These are phyloP conservation scores for Rachycentron canadum DNA, from an alignment of 2,797 vertebrate genomes.

Conservation along the genomic window DNA sequence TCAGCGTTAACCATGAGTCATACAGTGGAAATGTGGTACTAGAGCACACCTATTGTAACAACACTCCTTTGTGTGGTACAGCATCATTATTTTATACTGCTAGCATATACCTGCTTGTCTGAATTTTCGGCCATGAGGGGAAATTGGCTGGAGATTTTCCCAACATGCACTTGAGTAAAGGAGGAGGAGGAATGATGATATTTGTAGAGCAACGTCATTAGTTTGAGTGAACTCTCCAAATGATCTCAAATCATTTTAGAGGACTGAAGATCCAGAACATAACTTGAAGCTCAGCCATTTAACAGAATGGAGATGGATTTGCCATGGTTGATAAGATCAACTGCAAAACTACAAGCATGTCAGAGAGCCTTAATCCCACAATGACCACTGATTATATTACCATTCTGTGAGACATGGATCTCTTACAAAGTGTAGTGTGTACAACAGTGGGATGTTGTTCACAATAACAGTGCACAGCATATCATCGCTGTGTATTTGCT, in stretches of 20 bases:
- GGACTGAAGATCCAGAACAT: slow-evolving; percentile 49
- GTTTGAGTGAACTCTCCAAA: slow-evolving; percentile 35
- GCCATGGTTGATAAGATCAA: slow-evolving; percentile 56
- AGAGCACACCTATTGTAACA: slow-evolving; percentile 10
- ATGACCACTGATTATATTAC: slow-evolving; percentile 46
- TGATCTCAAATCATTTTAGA: slow-evolving; percentile 40
- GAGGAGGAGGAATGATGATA: slow-evolving; percentile 25
- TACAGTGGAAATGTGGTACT: background rate
- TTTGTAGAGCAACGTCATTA: slow-evolving; percentile 20
- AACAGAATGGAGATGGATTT: slow-evolving; percentile 60
- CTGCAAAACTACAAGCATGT: slow-evolving; percentile 61
- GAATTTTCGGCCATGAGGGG: background rate
- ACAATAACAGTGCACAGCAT: background rate
- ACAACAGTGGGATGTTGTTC: slow-evolving; percentile 20
- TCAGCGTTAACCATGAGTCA: slow-evolving; percentile 22
- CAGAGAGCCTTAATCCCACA: slow-evolving; percentile 44
- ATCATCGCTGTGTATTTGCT: slow-evolving; percentile 10
- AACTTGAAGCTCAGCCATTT: slow-evolving; percentile 19
- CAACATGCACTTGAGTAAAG: slow-evolving; percentile 41
- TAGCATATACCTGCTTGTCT: background rate
- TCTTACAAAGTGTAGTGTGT: background rate
- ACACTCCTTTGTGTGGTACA: slow-evolving; percentile 13
- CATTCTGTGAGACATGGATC: background rate
- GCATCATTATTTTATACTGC: slow-evolving; percentile 26
- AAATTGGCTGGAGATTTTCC: slow-evolving; percentile 19